Percentiles rank a stretch among this genome's conserved stretches.
Conservation (phyloP, 2,797 vertebrate genomes). For the Urosaurus nigricauda region DNA sequence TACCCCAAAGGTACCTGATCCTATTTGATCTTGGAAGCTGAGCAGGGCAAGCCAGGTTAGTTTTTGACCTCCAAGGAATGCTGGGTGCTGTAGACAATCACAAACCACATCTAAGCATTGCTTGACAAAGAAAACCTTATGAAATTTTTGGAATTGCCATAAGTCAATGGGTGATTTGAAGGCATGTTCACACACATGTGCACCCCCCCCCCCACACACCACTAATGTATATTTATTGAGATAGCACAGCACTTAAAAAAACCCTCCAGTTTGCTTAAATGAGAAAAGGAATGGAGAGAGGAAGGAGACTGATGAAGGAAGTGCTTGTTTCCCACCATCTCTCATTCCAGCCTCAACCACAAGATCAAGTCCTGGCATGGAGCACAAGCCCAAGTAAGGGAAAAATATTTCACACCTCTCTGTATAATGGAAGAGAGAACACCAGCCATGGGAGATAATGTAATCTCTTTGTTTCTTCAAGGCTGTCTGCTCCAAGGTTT, state of each 20-base stretch:
- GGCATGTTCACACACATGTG: too few species aligned
- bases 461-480: constrained; percentile 50
- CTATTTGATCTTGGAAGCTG: too few species aligned
- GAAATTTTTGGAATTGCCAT: too few species aligned
- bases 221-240: too few species aligned
- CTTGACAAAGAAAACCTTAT: too few species aligned
- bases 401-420: constrained; percentile 38
- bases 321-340: not conserved
- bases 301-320: not conserved
- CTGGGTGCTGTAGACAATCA: too few species aligned
- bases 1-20: too few species aligned
- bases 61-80: too few species aligned
- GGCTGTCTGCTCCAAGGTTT: constrained; percentile 36
- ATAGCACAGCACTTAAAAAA: not conserved
- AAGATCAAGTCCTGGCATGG: constrained; percentile 47
- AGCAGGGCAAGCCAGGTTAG: too few species aligned
- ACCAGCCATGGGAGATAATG: constrained; percentile 47
- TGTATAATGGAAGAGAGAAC: constrained; percentile 39
- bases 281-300: constrained; percentile 27
- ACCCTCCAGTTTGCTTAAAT: not conserved
- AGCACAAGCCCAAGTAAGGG: constrained; percentile 41
- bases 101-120: too few species aligned
- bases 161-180: too few species aligned
- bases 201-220: too few species aligned
- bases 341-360: constrained; percentile 13